Conservation (phyloP, 2,113 vertebrate genomes). For the Perognathus longimembris region DNA sequence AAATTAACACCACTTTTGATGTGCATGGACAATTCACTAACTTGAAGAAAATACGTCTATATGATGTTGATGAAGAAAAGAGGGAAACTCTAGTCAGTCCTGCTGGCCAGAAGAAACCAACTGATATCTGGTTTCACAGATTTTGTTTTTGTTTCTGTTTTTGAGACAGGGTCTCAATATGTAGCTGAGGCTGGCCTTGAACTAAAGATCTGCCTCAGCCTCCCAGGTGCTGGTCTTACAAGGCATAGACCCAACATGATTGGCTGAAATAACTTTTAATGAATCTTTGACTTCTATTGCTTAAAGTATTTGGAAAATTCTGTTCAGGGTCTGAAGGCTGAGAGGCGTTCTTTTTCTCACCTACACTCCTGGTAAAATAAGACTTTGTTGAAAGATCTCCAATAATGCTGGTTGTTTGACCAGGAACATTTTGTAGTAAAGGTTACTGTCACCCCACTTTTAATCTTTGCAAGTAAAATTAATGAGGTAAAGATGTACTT, state of each 20-base stretch:
- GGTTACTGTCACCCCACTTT: neutral
- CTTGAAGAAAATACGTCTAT: neutral
- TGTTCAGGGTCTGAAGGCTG: neutral
- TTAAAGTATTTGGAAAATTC: neutral
- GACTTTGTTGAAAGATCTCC: neutral
- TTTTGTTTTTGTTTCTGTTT: no score
- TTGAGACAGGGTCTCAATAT: no score
- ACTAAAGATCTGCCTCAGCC: no score
- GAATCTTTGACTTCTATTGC: neutral
- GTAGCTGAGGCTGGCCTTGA: no score
- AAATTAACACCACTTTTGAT: neutral
- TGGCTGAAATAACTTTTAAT: neutral
- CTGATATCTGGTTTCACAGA: neutral
- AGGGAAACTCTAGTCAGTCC: neutral
- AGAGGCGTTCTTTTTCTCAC: neutral
- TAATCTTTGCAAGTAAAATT: neutral
- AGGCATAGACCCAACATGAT: no score
- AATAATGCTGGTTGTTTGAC: neutral
- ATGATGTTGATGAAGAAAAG: neutral
- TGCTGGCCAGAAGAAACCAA: neutral
- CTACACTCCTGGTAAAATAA: neutral
- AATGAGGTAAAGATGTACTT: neutral
- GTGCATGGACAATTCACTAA: neutral
- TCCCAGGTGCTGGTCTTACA: no score
- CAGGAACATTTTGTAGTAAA: neutral